A percentile compares a stretch with the other conserved stretches of the same genome.
phyloP scores from a whole-genome alignment of 1,140 invertebrate species.

The Acromyrmex heyeri region DNA sequence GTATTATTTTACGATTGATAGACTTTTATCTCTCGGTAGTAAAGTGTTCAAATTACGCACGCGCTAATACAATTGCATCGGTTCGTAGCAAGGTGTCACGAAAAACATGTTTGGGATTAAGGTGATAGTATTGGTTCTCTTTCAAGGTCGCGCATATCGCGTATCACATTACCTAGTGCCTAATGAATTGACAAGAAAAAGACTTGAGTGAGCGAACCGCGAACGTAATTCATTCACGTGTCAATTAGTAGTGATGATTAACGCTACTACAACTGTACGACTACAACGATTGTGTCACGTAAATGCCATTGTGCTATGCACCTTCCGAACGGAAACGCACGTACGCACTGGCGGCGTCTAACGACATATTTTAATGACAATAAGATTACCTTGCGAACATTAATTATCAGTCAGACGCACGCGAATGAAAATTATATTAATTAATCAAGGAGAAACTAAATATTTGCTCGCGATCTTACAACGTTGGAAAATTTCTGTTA shows the following conservation, averaged over 20 bases:
- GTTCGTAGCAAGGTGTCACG: background rate
- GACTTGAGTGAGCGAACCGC: background rate
- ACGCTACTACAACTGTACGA: background rate
- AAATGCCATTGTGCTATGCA: slow-evolving; percentile 6
- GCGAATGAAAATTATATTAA: background rate
- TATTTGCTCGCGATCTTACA: background rate
- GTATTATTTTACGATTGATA: slow-evolving; percentile 35
- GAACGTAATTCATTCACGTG: slow-evolving; percentile 19
- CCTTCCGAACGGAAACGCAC: slow-evolving; percentile 15
- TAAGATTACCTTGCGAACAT: background rate
- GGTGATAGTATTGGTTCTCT: background rate
- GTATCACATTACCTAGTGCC: background rate
- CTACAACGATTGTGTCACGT: background rate
- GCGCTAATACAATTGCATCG: background rate
- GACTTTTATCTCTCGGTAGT: slow-evolving; percentile 36
- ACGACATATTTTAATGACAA: slow-evolving; percentile 36
- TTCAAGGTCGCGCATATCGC: slow-evolving; percentile 3
- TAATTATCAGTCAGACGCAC: background rate
- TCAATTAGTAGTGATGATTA: slow-evolving; percentile 45
- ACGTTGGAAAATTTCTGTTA: too few relatives aligned
- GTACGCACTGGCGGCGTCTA: background rate
- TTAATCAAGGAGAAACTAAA: slow-evolving; percentile 12
- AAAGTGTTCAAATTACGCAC: slow-evolving; percentile 19
- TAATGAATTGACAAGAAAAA: slow-evolving; percentile 26
- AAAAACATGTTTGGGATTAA: background rate